Evolutionary conservation across 2,797 vertebrate genomes (phyloP).

Genomic region (Neoniphon sammara): DNA sequence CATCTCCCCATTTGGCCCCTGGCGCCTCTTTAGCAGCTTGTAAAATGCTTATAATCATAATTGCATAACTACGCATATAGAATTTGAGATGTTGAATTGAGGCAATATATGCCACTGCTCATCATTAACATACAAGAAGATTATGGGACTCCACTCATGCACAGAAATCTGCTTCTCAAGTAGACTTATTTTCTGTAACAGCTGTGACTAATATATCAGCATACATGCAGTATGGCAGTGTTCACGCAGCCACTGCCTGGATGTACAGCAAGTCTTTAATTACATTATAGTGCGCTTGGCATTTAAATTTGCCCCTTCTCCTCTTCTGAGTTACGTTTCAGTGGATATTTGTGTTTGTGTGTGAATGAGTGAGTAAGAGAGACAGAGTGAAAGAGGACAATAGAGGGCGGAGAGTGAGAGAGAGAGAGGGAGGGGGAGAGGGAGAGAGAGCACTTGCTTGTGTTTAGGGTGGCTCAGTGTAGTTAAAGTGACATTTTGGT

Average conservation of each 20-base stretch:
- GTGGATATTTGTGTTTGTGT: constrained; percentile 28
- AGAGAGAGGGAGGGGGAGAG: constrained; percentile 19
- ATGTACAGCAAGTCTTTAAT: constrained; percentile 25
- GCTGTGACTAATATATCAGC: constrained; percentile 37
- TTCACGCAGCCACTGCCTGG: background rate
- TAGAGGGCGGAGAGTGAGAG: constrained; percentile 17
- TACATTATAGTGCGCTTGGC: constrained; percentile 9
- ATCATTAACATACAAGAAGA: constrained; percentile 59
- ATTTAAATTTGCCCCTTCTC: constrained; percentile 16
- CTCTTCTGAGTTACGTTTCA: constrained; percentile 23
- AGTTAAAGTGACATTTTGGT: constrained; percentile 78
- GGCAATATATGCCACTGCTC: constrained; percentile 46
- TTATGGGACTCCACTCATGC: constrained; percentile 42
- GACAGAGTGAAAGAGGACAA: constrained; percentile 12
- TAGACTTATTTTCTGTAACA: constrained; percentile 33
- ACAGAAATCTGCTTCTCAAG: constrained; percentile 34
- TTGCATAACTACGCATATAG: constrained; percentile 59
- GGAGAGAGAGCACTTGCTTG: constrained; percentile 50
- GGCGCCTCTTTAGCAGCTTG: constrained; percentile 58
- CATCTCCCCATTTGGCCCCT: constrained; percentile 61
- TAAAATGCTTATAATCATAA: constrained; percentile 72
- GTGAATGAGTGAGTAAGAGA: constrained; percentile 3
- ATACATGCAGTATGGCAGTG: constrained; percentile 19
- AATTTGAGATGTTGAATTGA: constrained; percentile 51
- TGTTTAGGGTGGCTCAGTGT: constrained; percentile 59